Percentiles rank a stretch among this genome's conserved stretches.
These are phyloP conservation scores for Sclerurus mexicanus DNA, from an alignment of 2,113 vertebrate species.

Conservation along the genomic window DNA sequence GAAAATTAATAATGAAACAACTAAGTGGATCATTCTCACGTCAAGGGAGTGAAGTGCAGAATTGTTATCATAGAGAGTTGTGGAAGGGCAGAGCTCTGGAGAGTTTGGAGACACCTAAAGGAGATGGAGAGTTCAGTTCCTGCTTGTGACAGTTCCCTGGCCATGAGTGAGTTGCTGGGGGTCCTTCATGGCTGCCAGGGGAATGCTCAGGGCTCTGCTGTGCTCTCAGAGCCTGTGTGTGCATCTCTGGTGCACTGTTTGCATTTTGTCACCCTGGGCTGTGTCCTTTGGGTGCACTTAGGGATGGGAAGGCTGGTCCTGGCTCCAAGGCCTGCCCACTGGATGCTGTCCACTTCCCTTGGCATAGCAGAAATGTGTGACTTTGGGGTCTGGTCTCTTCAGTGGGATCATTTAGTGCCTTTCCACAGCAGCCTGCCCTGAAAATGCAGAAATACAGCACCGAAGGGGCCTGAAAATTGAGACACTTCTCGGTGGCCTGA, in stretches of 20 bases:
- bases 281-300: neutral
- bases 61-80: neutral
- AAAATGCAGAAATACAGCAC: neutral
- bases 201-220: neutral
- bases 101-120: neutral
- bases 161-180: neutral
- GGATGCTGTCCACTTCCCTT: neutral
- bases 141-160: neutral
- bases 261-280: neutral
- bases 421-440: neutral
- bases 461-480: neutral
- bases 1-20: neutral
- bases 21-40: neutral
- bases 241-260: neutral
- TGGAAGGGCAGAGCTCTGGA: neutral
- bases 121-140: neutral
- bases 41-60: neutral
- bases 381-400: neutral
- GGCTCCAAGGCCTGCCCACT: neutral
- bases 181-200: fast-evolving
- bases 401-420: neutral
- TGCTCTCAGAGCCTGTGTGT: no score
- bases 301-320: neutral
- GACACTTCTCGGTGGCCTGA: neutral
- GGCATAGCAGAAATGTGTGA: neutral